Evolutionary conservation across 2,113 vertebrate genomes (phyloP).

Genomic region (Caranx ignobilis): DNA sequence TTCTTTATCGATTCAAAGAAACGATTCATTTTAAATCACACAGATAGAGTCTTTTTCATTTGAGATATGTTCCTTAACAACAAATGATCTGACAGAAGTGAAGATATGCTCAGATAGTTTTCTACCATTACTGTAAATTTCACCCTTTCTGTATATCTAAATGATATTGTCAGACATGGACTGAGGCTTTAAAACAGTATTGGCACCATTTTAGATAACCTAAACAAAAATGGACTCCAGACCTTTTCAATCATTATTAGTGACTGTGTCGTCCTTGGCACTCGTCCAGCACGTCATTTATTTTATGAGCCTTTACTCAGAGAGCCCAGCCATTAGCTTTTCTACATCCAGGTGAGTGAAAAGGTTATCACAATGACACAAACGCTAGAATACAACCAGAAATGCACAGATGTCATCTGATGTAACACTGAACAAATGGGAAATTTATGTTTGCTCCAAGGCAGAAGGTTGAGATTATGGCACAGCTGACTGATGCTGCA

Average conservation of each 20-base stretch:
- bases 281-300: constrained; percentile 10
- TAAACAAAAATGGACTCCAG: not conserved
- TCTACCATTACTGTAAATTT: not conserved
- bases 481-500: constrained; percentile 50
- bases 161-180: not conserved
- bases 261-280: constrained; percentile 6
- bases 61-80: not conserved
- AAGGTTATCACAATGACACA: constrained; percentile 30
- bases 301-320: constrained; percentile 8
- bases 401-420: constrained; percentile 21
- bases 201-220: constrained; percentile 9
- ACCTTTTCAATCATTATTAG: constrained; percentile 4
- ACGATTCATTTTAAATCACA: not conserved
- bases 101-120: not conserved
- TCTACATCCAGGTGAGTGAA: constrained; percentile 3
- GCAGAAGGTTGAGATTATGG: constrained; percentile 47
- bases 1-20: not conserved
- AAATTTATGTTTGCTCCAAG: constrained; percentile 23
- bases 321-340: constrained; percentile 3
- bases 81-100: not conserved
- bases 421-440: constrained; percentile 28
- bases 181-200: not conserved
- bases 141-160: not conserved
- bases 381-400: constrained; percentile 13
- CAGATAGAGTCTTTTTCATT: not conserved